phyloP scores from a whole-genome alignment of 2,888 invertebrate genomes.

The Girardia tigrina region DNA sequence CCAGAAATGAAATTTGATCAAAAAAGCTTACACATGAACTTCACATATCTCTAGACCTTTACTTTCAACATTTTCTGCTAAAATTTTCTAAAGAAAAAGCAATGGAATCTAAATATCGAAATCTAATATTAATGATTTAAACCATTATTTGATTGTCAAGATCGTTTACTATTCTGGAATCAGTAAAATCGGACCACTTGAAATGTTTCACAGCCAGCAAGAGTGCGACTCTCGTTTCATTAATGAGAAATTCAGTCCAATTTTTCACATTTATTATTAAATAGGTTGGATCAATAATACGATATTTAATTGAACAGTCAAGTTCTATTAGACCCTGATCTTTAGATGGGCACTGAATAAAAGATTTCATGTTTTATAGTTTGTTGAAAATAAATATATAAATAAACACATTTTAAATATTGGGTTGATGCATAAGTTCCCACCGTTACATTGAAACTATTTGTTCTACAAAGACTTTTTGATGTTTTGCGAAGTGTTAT shows the following conservation, averaged over 20 bases:
- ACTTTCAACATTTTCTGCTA: neutral
- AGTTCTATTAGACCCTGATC: constrained; percentile 3
- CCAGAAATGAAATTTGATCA: too few relatives aligned
- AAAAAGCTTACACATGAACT: neutral
- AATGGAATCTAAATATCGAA: too few relatives aligned
- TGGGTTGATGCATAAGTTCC: too few relatives aligned
- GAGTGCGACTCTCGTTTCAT: neutral
- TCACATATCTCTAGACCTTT: constrained; percentile 1
- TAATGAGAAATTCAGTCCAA: neutral
- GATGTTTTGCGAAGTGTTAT: too few relatives aligned
- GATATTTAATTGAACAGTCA: neutral
- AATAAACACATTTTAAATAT: too few relatives aligned
- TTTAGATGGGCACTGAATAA: neutral
- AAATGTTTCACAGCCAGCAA: constrained; percentile 2
- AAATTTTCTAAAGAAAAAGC: neutral
- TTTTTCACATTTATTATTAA: neutral
- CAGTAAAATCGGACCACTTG: neutral
- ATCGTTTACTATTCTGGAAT: neutral
- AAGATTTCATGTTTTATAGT: too few relatives aligned
- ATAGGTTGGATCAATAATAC: neutral
- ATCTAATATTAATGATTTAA: too few relatives aligned
- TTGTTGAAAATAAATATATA: too few relatives aligned
- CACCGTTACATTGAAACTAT: too few relatives aligned
- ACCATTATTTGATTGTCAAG: constrained; percentile 9
- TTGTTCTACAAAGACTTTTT: too few relatives aligned